Evolutionary conservation across 2,113 vertebrate genomes (phyloP), one percentile per base, ranked within the genome.

Genomic region (Oriolus oriolus): DNA sequence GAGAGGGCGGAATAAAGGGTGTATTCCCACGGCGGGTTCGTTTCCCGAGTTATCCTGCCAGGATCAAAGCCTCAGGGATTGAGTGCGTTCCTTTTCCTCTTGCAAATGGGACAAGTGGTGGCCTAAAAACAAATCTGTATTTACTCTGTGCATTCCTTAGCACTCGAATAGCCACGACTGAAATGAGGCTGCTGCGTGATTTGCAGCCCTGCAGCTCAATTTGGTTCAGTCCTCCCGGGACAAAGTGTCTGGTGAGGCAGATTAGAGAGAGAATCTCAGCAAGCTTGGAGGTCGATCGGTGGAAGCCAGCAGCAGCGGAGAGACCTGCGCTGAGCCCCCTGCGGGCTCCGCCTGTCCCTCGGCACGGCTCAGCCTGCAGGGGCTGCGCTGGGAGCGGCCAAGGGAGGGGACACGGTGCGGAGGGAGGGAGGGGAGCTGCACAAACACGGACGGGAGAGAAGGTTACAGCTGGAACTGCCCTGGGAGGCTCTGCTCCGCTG

Each of bases 131-230:
- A 94, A 95, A 93, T 86, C 86, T 60, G 85, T 93, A 91, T 96
- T 96, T 93, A 89, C 59, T 92, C 75, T 74, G 56, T 85, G 81
- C 83, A 63, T 97, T 96, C 90, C 92, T 93, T 80, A 92, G 90
- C 89, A 88, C 84, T 93, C 74, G 71, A 89, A 84, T 73, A 87
- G 83, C 80, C 83, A 10, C 77, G 70, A 86, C 93, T 87, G 86
- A 95, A 94, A 96, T 75, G 93, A 92, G 81, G 61, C 89, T 79
- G 88, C 88, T 92, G 68, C 1, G 3, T 94, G 95, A 95, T 95
- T 76, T 92, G 86, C 95, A 94, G 87, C 39, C 54, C 64, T 85
- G 77, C 87, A 75, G 69, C 88, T 96, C 89, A 69, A 78, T 96
- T 89, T 63, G 52, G 64, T 65, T 68, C 83, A 22, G 41, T 85